Evolutionary conservation across 1,140 invertebrate species (phyloP).

Genomic region (Chelonus insularis): DNA sequence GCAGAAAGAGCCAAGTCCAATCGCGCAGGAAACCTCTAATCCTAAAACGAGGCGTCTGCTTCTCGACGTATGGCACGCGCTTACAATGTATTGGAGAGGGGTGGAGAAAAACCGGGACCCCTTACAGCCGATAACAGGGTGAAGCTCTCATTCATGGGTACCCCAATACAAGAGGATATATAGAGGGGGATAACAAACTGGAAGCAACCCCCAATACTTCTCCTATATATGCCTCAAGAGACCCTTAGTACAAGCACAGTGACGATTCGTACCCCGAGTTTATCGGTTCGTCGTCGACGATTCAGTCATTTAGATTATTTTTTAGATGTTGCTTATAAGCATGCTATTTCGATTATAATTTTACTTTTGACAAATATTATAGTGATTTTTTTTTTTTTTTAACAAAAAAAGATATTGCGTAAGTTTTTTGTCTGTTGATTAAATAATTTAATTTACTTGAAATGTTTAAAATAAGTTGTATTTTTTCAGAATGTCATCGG

Average conservation of each 20-base stretch:
- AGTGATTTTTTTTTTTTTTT: no score
- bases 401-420: no score
- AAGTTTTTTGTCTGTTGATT: no score
- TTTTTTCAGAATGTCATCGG: constrained; percentile 38
- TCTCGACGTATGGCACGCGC: constrained; percentile 43
- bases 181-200: constrained; percentile 36
- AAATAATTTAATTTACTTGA: no score
- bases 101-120: constrained; percentile 39
- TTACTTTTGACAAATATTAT: not conserved
- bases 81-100: constrained; percentile 9
- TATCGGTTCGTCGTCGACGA: constrained; percentile 29
- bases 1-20: constrained; percentile 45
- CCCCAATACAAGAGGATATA: constrained; percentile 35
- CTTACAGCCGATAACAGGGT: constrained; percentile 51
- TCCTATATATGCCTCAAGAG: constrained; percentile 49
- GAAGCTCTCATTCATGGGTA: constrained; percentile 43
- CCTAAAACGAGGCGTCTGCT: constrained; percentile 47
- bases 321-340: constrained; percentile 5
- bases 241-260: constrained; percentile 51
- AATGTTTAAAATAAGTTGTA: no score
- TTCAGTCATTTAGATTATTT: constrained; percentile 28
- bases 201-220: constrained; percentile 46
- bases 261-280: constrained; percentile 47
- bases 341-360: not conserved
- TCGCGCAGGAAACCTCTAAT: constrained; percentile 58